Conservation (phyloP, 2,888 invertebrate species). For the Orthosia incerta region DNA sequence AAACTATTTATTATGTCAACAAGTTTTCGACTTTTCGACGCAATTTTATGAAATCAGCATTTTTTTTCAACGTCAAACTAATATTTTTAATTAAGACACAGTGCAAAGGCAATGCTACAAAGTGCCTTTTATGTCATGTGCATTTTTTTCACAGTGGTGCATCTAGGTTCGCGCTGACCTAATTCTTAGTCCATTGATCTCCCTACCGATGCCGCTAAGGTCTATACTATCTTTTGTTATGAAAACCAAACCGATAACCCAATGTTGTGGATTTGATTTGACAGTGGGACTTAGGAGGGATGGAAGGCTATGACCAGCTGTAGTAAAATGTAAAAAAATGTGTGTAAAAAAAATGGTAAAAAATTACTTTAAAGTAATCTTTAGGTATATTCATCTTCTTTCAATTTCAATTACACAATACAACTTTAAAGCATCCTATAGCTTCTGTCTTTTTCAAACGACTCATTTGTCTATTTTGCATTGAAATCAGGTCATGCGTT, state of each 20-base stretch:
- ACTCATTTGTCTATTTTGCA: neutral
- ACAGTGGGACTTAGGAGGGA: neutral
- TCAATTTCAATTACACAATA: too few species aligned
- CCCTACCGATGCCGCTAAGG: slow-evolving; percentile 13
- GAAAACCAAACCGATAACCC: too few species aligned
- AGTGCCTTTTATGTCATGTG: neutral
- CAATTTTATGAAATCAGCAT: neutral
- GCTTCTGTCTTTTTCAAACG: neutral
- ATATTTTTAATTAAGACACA: neutral
- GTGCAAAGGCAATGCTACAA: neutral
- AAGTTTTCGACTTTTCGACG: neutral
- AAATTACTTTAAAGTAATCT: too few species aligned
- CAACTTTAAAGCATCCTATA: too few species aligned
- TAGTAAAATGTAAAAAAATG: too few species aligned
- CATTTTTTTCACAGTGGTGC: slow-evolving; percentile 28
- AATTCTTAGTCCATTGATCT: slow-evolving; percentile 47
- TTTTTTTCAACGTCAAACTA: neutral
- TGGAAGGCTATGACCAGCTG: neutral
- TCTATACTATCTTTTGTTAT: neutral
- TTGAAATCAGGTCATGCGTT: slow-evolving; percentile 11
- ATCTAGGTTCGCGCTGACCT: slow-evolving; percentile 37
- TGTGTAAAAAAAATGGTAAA: too few species aligned
- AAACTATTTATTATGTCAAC: neutral
- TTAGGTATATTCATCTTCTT: too few species aligned
- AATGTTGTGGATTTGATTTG: neutral